Percentiles rank a stretch among this genome's conserved stretches.
phyloP scores from a whole-genome alignment of 1,140 invertebrate genomes.

The Bombus confusus region DNA sequence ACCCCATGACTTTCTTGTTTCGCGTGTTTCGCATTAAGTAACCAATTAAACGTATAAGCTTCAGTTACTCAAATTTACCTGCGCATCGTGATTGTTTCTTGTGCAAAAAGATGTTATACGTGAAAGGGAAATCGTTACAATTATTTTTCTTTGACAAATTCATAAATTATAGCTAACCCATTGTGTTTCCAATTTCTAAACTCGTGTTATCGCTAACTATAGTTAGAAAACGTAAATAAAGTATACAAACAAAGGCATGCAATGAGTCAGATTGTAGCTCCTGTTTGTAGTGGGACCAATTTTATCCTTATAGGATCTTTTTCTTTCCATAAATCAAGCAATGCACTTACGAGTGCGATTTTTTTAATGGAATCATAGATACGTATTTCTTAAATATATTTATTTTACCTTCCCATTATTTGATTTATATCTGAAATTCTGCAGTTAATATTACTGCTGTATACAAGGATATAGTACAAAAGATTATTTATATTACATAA shows the following conservation, averaged over 20 bases:
- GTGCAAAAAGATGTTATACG: neutral
- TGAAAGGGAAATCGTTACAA: neutral
- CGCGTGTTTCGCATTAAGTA: neutral
- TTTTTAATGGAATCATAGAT: neutral
- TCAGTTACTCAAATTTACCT: neutral
- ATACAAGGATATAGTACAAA: neutral
- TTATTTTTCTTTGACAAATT: neutral
- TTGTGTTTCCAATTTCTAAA: neutral
- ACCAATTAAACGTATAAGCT: neutral
- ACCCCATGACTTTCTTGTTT: constrained; percentile 9
- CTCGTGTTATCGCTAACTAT: neutral
- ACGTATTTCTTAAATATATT: neutral
- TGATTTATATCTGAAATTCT: neutral
- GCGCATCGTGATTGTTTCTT: neutral
- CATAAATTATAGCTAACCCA: neutral
- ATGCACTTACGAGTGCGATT: neutral
- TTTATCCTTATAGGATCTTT: neutral
- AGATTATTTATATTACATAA: neutral
- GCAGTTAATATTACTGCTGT: neutral
- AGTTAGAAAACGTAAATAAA: no score
- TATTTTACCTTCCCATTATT: neutral
- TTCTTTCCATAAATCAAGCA: neutral
- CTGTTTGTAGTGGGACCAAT: neutral
- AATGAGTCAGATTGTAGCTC: neutral
- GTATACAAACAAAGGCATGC: neutral